Evolutionary conservation across 2,797 vertebrate genomes (phyloP).

Genomic region (Sitta carolinensis): DNA sequence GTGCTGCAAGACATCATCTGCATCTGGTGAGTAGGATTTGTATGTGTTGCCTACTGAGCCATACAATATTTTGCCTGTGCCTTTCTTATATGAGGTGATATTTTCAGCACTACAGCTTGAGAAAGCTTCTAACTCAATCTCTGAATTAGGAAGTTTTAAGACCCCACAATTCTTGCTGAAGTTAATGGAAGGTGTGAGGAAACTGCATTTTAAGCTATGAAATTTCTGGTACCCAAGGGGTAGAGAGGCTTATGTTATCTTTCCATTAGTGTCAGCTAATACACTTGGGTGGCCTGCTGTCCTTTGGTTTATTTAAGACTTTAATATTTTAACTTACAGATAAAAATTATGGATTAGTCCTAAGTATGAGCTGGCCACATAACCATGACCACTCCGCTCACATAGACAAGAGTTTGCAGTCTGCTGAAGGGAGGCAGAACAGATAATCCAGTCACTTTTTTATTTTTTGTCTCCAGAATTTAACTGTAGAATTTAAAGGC

Average conservation of each 20-base stretch:
- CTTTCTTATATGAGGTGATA: background rate
- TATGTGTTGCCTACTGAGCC: background rate
- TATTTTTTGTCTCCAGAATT: background rate
- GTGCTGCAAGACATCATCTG: background rate
- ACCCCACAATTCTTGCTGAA: background rate
- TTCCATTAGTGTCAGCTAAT: background rate
- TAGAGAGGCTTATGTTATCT: background rate
- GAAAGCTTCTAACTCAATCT: background rate
- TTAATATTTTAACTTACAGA: conserved; percentile 21
- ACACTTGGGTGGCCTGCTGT: background rate
- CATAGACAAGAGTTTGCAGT: background rate
- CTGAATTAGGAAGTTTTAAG: background rate
- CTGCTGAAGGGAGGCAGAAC: conserved; percentile 13
- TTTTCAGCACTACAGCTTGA: background rate
- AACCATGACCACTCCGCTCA: background rate
- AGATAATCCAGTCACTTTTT: conserved; percentile 24
- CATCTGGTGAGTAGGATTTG: background rate
- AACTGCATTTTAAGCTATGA: background rate
- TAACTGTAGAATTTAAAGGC: conserved; percentile 28
- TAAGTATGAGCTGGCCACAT: conserved; percentile 17
- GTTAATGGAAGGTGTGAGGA: background rate
- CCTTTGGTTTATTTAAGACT: background rate
- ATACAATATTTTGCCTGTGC: background rate
- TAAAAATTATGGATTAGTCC: background rate
- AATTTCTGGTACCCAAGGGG: background rate